Evolutionary conservation across 2,797 vertebrate genomes (phyloP), one percentile per base, ranked within the genome.

Genomic region (Microchirus variegatus): DNA sequence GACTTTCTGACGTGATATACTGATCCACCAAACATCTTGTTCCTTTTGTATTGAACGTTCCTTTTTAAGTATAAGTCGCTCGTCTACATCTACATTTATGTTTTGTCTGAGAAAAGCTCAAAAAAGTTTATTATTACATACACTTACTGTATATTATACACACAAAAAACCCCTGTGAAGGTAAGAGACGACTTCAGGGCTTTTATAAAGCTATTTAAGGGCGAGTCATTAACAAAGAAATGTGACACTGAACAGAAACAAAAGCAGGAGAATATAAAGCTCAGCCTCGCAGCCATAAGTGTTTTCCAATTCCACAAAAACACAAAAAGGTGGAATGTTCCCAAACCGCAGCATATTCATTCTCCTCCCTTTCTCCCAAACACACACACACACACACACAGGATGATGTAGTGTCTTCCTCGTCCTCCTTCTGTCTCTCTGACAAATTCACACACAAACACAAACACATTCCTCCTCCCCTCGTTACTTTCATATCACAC

Each of bases 401-500:
- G 10, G 47, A 40, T 40, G 18, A 67, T 81, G 70, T 57, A 22
- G 46, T 63, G 41, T 66, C 43, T 53, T 50, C 40, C 14, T 44
- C 18, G 63, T 75, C 64, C 77, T 75, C 71, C 26, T 60, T 70
- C 45, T 62, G 50, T 73, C 69, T 64, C 48, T 69, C 36, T 58
- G 49, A 68, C 52, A 71, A 31, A 71, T 63, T 43, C 43, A 52
- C 16, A 44, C 19, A 40, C 19, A 18, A 22, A 26, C 57, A 54
- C 71, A 75, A 70, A 57, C 53, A 67, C 42, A 65, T 35, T 54
- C 65, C 76, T 78, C 17, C 41, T 53, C 22, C 74, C 41, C 56
- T n/a, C 74, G 80, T 80, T 75, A 53, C 64, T 84, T 85, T 66
- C 51, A 51, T 37, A 72, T 82, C 53, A 52, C 75, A 72, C 82